Base-by-base conservation (phyloP, 2,888 invertebrate species). In the Allophyes oxyacanthae region DNA sequence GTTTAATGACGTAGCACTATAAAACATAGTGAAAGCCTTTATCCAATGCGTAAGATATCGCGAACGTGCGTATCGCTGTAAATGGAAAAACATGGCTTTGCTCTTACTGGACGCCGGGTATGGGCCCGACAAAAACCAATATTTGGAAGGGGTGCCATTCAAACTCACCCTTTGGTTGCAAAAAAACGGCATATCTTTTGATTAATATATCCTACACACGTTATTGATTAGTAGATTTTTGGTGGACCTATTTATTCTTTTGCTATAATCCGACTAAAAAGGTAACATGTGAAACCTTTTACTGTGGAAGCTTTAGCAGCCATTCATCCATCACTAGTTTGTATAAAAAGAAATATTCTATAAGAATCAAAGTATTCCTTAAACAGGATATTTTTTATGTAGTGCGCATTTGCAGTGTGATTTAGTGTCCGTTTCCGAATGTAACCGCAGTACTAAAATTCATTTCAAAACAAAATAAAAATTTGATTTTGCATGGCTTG, bases 31-130 rank as follows among this genome's bases (percentile, higher is more conserved):
- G 79, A 79, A 87, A 84, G 83, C 86, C 86, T 87, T 82, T 81
- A 79, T 79, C 77, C 81, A 75, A 63, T 77, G 78, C 77, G 78
- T 81, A 88, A 89, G 91, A 90, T 89, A 91, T 87, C 84, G 83
- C 78, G 81, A 77, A 85, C 87, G 87, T 87, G 88, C 84, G 86
- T 85, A 82, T 77, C 81, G 85, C 79, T 83, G 81, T 87, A 87
- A 90, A 90, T 89, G 86, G 88, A 86, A 90, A 92, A 92, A 94
- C 93, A 94, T 77, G 93, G 83, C 76, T 92, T 92, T 90, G 92
- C 93, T 93, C 89, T 94, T 92, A 94, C 91, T 88, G 91, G 91
- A 87, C 91, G 84, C 43, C 62, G 77, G 76, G 84, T 68, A 78
- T 73, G 75, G 28, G 79, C 74, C 70, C 75, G 62, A 89, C 90